Evolutionary conservation across 1,140 invertebrate genomes (phyloP).

Genomic region (Rhyzopertha dominica): DNA sequence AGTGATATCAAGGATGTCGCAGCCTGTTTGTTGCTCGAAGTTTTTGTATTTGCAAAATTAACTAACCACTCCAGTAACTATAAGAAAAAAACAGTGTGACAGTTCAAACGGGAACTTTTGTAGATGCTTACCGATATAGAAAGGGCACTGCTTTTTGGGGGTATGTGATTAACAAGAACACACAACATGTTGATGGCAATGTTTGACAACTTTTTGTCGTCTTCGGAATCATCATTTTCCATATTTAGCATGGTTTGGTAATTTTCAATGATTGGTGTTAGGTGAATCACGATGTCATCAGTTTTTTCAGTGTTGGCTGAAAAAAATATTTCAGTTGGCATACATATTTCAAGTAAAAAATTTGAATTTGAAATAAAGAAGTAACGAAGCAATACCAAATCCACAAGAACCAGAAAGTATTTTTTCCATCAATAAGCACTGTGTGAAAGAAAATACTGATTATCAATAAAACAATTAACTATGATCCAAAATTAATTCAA

Average conservation of each 20-base stretch:
- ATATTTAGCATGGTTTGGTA: too few relatives aligned
- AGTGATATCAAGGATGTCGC: constrained; percentile 27
- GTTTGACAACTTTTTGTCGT: constrained; percentile 41
- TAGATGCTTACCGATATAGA: constrained; percentile 23
- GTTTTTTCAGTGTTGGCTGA: constrained; percentile 18
- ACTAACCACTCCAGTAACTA: constrained; percentile 47
- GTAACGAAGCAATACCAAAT: too few relatives aligned
- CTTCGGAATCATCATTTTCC: constrained; percentile 32
- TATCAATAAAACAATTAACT: too few relatives aligned
- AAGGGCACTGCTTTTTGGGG: constrained; percentile 32
- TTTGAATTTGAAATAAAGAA: too few relatives aligned
- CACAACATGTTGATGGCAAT: constrained; percentile 46
- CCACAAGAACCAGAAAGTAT: too few relatives aligned
- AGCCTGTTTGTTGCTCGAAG: constrained; percentile 26
- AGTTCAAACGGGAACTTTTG: too few relatives aligned
- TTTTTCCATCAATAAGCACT: too few relatives aligned
- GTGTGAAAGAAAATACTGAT: too few relatives aligned
- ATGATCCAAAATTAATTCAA: too few relatives aligned
- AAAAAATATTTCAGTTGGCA: too few relatives aligned
- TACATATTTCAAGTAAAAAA: too few relatives aligned
- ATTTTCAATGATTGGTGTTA: constrained; percentile 29
- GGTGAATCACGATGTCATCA: constrained; percentile 18
- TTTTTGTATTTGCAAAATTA: constrained; percentile 37
- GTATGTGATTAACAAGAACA: constrained; percentile 43
- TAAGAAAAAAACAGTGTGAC: constrained; percentile 13